Percentiles rank a stretch among this genome's conserved stretches.
Conservation (phyloP, 2,888 invertebrate species). For the Gonocerus acuteangulatus region DNA sequence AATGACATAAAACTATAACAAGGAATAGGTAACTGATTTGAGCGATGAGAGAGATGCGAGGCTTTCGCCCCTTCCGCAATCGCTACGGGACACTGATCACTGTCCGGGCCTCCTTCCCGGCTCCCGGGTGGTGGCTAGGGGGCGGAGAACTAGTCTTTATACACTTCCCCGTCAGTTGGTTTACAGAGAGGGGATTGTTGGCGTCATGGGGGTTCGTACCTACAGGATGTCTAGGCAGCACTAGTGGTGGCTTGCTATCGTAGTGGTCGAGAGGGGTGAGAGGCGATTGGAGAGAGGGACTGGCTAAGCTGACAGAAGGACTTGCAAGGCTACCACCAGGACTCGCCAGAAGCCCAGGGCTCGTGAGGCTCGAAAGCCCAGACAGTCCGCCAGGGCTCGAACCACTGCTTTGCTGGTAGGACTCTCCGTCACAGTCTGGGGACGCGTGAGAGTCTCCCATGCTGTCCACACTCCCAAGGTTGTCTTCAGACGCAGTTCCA, state of each 20-base stretch:
- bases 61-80: conserved; percentile 37
- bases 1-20: background rate
- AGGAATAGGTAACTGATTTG: conserved; percentile 2
- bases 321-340: conserved; percentile 66
- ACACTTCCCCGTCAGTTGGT: conserved; percentile 54
- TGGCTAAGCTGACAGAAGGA: conserved; percentile 54
- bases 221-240: conserved; percentile 62
- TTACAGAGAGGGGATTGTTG: conserved; percentile 85
- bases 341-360: conserved; percentile 66
- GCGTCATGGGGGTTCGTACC: conserved; percentile 87
- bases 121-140: conserved; percentile 34
- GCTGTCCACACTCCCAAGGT: conserved; percentile 66
- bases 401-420: conserved; percentile 44
- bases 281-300: conserved; percentile 48
- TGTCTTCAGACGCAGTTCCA: conserved; percentile 61
- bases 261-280: conserved; percentile 44
- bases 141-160: conserved; percentile 33
- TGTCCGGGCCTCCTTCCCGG: conserved; percentile 34
- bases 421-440: conserved; percentile 53
- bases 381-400: conserved; percentile 58
- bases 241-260: conserved; percentile 43
- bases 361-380: conserved; percentile 60
- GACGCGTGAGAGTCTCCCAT: conserved; percentile 46
- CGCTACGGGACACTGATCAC: conserved; percentile 39
- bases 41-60: conserved; percentile 23